Evolutionary conservation across 2,113 vertebrate species (phyloP).

Genomic region (Cyprinodon tularosa): DNA sequence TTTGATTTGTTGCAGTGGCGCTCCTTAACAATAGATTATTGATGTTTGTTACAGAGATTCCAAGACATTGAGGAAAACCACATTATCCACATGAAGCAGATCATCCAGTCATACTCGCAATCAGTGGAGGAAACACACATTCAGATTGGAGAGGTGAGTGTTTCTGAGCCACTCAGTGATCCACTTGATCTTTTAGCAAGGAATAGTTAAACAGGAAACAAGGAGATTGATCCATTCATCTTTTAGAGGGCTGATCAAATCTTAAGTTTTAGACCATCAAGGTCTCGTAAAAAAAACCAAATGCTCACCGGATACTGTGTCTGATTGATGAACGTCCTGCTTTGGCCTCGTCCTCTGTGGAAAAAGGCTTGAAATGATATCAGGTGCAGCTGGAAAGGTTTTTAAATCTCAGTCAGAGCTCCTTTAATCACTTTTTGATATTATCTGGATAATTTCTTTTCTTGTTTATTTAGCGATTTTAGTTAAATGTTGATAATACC

Average conservation of each 20-base stretch:
- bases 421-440: conserved; percentile 22
- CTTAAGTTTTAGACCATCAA: conserved; percentile 20
- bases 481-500: conserved; percentile 25
- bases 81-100: conserved; percentile 93
- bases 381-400: conserved; percentile 20
- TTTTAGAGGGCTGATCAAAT: conserved; percentile 66
- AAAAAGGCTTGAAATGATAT: conserved; percentile 29
- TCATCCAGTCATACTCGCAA: conserved; percentile 90
- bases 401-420: conserved; percentile 28
- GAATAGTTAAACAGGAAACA: conserved; percentile 66
- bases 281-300: neutral
- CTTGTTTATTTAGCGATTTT: conserved; percentile 40
- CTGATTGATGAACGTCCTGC: conserved; percentile 10
- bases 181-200: conserved; percentile 63
- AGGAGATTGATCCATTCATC: conserved; percentile 60
- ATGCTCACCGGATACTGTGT: conserved; percentile 16
- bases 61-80: conserved; percentile 97
- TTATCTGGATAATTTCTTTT: conserved; percentile 8
- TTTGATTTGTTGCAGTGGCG: neutral
- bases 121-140: conserved; percentile 92
- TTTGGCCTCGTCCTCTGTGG: conserved; percentile 9
- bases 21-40: conserved; percentile 1
- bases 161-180: conserved; percentile 45
- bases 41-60: conserved; percentile 87
- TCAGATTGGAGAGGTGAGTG: conserved; percentile 92